phyloP scores from a whole-genome alignment of 2,113 vertebrate genomes.

The Hylia prasina region DNA sequence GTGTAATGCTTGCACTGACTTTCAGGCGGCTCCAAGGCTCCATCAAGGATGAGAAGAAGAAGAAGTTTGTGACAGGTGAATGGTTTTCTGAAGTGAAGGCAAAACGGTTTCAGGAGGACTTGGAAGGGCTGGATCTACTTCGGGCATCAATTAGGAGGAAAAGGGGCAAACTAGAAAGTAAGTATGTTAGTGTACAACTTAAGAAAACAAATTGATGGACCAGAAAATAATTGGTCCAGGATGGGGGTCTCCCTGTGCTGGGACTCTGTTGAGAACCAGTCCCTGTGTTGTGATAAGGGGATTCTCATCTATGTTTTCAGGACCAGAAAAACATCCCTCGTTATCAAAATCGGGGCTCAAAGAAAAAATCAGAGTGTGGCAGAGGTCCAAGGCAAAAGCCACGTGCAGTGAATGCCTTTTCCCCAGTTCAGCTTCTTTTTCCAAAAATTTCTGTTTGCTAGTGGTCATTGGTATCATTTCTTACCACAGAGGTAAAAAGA shows the following conservation, averaged over 20 bases:
- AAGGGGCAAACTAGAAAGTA: slow-evolving; percentile 43
- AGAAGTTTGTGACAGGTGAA: slow-evolving; percentile 72
- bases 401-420: background rate
- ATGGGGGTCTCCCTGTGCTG: background rate
- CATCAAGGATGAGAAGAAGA: slow-evolving; percentile 73
- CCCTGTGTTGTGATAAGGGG: background rate
- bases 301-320: background rate
- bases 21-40: slow-evolving; percentile 62
- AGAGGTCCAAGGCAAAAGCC: background rate
- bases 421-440: background rate
- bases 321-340: background rate
- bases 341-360: background rate
- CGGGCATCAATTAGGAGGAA: slow-evolving; percentile 63
- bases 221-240: background rate
- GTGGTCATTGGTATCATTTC: background rate
- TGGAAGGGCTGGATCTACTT: slow-evolving; percentile 62
- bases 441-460: background rate
- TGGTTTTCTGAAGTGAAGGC: slow-evolving; percentile 72
- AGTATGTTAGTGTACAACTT: background rate
- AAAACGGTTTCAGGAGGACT: slow-evolving; percentile 62
- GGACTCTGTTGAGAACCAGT: background rate
- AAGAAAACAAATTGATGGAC: background rate
- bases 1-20: background rate
- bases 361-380: background rate
- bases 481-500: too few relatives aligned